phyloP scores from a whole-genome alignment of 1,140 invertebrate species.

The Calephelis nemesis region DNA sequence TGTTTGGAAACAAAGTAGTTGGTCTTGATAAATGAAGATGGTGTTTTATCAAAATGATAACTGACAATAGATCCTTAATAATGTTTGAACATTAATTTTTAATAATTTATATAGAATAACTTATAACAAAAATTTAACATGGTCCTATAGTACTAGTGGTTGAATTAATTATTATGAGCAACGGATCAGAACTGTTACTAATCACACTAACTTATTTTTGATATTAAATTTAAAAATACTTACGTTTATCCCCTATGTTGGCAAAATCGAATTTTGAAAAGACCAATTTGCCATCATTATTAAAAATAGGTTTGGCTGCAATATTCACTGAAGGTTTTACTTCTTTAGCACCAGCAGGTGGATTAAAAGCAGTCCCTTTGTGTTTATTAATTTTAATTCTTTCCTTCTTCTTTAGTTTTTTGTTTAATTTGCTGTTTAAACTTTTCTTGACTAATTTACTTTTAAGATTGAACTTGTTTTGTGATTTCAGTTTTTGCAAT shows the following conservation, averaged over 20 bases:
- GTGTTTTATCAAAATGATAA: too few relatives aligned
- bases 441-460: constrained; percentile 68
- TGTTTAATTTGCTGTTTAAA: constrained; percentile 65
- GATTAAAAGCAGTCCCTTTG: constrained; percentile 42
- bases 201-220: too few relatives aligned
- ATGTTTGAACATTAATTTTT: too few relatives aligned
- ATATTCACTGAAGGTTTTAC: constrained; percentile 46
- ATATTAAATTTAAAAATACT: constrained; percentile 4
- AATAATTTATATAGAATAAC: too few relatives aligned
- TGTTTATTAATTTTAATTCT: constrained; percentile 50
- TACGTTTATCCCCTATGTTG: constrained; percentile 58
- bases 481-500: constrained; percentile 64
- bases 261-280: constrained; percentile 92
- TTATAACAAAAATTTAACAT: too few relatives aligned
- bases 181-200: too few relatives aligned
- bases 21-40: too few relatives aligned
- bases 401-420: constrained; percentile 66
- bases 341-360: constrained; percentile 31
- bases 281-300: constrained; percentile 89
- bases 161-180: neutral
- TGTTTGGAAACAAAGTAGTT: too few relatives aligned
- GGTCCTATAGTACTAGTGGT: too few relatives aligned
- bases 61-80: too few relatives aligned
- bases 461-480: constrained; percentile 65
- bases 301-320: constrained; percentile 85